Conservation (phyloP, 2,113 vertebrate species). For the Labrus mixtus region DNA sequence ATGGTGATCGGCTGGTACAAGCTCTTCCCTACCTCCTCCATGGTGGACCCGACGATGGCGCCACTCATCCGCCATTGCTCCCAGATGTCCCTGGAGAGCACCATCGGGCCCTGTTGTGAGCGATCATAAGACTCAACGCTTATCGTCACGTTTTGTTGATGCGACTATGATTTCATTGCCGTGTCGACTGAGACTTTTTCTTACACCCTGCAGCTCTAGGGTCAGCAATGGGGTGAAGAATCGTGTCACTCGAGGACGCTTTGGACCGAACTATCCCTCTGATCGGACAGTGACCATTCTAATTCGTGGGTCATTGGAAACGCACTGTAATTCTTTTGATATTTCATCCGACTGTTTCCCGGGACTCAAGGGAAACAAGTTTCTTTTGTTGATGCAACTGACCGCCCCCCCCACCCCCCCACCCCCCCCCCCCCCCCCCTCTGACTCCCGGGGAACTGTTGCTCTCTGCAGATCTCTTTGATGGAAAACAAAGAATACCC, state of each 20-base stretch:
- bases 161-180: slow-evolving; percentile 17
- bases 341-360: slow-evolving; percentile 32
- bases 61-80: slow-evolving; percentile 96
- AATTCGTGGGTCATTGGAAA: slow-evolving; percentile 31
- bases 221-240: slow-evolving; percentile 11
- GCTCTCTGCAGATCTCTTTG: slow-evolving; percentile 46
- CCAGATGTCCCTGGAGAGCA: slow-evolving; percentile 98
- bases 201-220: neutral
- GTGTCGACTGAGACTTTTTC: slow-evolving; percentile 36
- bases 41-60: slow-evolving; percentile 95
- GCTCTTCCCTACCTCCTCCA: slow-evolving; percentile 98
- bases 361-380: slow-evolving; percentile 32
- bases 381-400: slow-evolving; percentile 55
- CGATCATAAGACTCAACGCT: slow-evolving; percentile 87
- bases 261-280: slow-evolving; percentile 16
- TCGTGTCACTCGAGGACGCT: slow-evolving; percentile 19
- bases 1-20: slow-evolving; percentile 99
- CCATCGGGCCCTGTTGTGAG: slow-evolving; percentile 95
- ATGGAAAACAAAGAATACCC: slow-evolving; percentile 38
- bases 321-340: slow-evolving; percentile 51
- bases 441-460: slow-evolving; percentile 34
- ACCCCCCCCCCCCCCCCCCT: neutral
- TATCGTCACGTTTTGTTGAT: slow-evolving; percentile 58
- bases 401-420: neutral
- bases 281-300: slow-evolving; percentile 16